These are phyloP conservation scores for Rhagologus leucostigma DNA, from an alignment of 2,113 vertebrate genomes.

Conservation along the genomic window DNA sequence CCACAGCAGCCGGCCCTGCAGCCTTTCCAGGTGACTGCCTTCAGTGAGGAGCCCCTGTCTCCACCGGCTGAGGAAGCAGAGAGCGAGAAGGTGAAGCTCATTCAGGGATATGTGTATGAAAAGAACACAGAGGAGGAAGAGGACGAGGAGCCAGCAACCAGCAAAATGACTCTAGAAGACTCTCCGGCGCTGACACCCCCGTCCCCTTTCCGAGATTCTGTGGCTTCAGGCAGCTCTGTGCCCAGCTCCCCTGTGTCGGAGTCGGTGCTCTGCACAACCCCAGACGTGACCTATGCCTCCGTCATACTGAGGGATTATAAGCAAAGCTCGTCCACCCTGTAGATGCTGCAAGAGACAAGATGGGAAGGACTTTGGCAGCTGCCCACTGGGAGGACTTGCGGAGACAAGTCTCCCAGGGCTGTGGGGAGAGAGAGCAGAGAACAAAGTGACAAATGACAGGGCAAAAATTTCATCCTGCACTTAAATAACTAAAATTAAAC, in stretches of 20 bases:
- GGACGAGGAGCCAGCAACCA: constrained; percentile 73
- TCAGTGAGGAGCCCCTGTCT: constrained; percentile 74
- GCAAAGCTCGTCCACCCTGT: constrained; percentile 97
- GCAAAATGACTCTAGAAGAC: constrained; percentile 84
- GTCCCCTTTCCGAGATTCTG: constrained; percentile 94
- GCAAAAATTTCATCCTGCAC: constrained; percentile 22
- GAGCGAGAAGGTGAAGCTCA: constrained; percentile 83
- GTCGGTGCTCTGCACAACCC: constrained; percentile 80
- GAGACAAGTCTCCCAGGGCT: neutral
- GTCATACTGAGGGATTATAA: constrained; percentile 87
- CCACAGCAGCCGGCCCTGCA: constrained; percentile 71
- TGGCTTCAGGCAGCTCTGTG: constrained; percentile 83
- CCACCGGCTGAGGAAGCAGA: constrained; percentile 69
- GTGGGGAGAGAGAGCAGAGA: neutral
- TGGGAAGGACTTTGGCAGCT: neutral
- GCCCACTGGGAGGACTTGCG: neutral
- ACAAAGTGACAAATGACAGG: neutral
- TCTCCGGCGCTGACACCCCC: constrained; percentile 88
- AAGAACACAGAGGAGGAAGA: constrained; percentile 81
- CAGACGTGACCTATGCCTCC: constrained; percentile 82
- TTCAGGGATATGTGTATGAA: constrained; percentile 86
- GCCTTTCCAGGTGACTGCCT: constrained; percentile 72
- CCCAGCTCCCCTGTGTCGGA: constrained; percentile 83
- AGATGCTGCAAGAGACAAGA: constrained; percentile 14
- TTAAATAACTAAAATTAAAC: neutral